phyloP scores from a whole-genome alignment of 2,113 vertebrate species.

The pig (Sus scrofa) region DNA sequence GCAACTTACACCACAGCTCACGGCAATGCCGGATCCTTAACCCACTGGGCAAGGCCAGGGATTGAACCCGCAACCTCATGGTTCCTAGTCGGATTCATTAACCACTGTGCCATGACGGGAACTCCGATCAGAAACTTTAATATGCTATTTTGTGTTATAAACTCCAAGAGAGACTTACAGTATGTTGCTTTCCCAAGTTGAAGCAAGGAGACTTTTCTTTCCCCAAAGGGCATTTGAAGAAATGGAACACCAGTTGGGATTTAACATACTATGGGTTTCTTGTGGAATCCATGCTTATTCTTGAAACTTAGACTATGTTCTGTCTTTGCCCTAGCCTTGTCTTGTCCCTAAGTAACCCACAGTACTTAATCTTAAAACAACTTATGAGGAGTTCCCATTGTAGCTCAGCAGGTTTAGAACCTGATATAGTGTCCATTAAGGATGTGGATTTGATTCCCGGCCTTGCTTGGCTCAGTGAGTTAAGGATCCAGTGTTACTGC shows the following conservation, averaged over 20 bases:
- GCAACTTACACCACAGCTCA: no score
- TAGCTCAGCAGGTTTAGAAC: no score
- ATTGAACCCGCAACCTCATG: no score
- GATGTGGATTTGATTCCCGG: no score
- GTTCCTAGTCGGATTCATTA: no score
- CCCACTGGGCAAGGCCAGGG: no score
- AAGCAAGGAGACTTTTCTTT: not conserved
- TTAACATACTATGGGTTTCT: not conserved
- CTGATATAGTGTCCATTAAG: no score
- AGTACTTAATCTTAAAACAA: not conserved
- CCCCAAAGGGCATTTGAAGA: not conserved
- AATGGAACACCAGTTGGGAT: not conserved
- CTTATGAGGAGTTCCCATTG: not conserved
- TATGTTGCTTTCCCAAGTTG: not conserved
- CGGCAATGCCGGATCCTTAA: no score
- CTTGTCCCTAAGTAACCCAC: not conserved
- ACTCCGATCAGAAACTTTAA: constrained; percentile 10
- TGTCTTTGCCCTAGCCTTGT: not conserved
- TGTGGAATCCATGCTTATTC: not conserved
- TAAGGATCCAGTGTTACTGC: no score
- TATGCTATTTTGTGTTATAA: not conserved
- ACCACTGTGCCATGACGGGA: no score
- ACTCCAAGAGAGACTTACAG: not conserved
- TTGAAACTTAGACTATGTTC: not conserved
- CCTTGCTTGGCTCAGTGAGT: no score